Base-by-base conservation (phyloP, 1,140 invertebrate genomes). In the Ceratitis capitata region DNA sequence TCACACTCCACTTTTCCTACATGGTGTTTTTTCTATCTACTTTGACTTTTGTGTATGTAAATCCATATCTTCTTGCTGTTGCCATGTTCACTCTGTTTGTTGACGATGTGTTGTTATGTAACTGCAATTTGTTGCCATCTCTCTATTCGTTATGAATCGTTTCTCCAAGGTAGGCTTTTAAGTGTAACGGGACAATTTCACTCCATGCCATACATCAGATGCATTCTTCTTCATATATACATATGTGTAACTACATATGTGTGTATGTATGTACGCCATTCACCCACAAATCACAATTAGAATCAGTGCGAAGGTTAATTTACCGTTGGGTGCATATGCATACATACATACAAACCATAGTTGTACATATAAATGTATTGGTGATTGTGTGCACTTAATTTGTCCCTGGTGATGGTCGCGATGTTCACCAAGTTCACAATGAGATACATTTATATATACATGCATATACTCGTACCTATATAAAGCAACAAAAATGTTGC, bases 291-390 rank as follows among this genome's bases (percentile, higher is more conserved):
- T 78, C 39, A 78, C 42, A 78, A 78, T 78, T 47, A 78, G 39
- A 78, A 78, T 78, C 69, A 78, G 69, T 78, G 69, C 69, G 69
- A 78, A 78, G 69, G 69, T 78, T 78, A 78, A 78, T 78, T 78
- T 78, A 78, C 39, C 39, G 69, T 39, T 35, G 69, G 16, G 61
- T n/a, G 35, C 39, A 45, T 74, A 10, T n/a, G 35, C 39, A 0
- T 6, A 1, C 51, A 56, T 9, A n/a, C n/a, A n/a, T n/a, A n/a
- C n/a, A n/a, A n/a, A n/a, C n/a, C n/a, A n/a, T n/a, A n/a, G n/a
- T n/a, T 19, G 14, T 45, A 39, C 26, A 3, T 78, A 9, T 45
- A n/a, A 3, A 16, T 42, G 2, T 69, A 7, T 78, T 35, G 42
- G 4, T 45, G 12, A 7, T 19, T 69, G 19, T 69, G 35, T 32